Base-by-base conservation (phyloP, 2,113 vertebrate genomes). In the Paraplagusia blochii region DNA sequence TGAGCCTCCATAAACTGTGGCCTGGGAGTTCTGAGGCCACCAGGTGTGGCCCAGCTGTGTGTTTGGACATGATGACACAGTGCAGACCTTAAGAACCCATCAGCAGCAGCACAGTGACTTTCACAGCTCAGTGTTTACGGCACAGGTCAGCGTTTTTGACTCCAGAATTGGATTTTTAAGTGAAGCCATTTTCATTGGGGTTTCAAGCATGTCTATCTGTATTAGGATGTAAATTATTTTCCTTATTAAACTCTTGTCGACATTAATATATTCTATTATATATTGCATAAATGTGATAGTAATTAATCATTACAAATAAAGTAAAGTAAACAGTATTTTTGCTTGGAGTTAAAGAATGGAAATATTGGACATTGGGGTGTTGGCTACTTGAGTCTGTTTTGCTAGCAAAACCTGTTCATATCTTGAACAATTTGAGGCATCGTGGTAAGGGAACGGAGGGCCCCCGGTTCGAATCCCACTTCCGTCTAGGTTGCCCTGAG, bases 41-140 rank as follows among this genome's bases (percentile, higher is more conserved):
- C 84, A 86, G 81, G 84, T 86, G 84, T 77, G 72, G 72, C 63
- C 80, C 86, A 86, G 85, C 82, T 87, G 87, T 84, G 82, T 67
- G 68, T 55, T 39, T 73, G 77, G 81, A 66, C 75, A 58, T 60
- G 51, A 87, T 76, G 79, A 80, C 81, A 81, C 74, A 63, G 73
- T 61, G 67, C 63, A 51, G 46, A 71, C 71, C 78, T 84, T 73
- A 71, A 80, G 75, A 79, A 75, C 72, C 80, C 75, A 81, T 74
- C 72, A 76, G 69, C 85, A 76, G 73, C 80, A 79, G 63, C 77
- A 74, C 73, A 69, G 77, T 67, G 79, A 86, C 80, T 86, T 84
- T 84, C 82, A 82, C 87, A 82, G 78, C 77, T 72, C 79, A 65
- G 62, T 76, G 82, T 85, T 85, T 84, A 86, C 53, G 58, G 79